A percentile compares a stretch with the other conserved stretches of the same genome.
Evolutionary conservation across 2,113 vertebrate species (phyloP).

Genomic region (Neodontobutis hainanensis): DNA sequence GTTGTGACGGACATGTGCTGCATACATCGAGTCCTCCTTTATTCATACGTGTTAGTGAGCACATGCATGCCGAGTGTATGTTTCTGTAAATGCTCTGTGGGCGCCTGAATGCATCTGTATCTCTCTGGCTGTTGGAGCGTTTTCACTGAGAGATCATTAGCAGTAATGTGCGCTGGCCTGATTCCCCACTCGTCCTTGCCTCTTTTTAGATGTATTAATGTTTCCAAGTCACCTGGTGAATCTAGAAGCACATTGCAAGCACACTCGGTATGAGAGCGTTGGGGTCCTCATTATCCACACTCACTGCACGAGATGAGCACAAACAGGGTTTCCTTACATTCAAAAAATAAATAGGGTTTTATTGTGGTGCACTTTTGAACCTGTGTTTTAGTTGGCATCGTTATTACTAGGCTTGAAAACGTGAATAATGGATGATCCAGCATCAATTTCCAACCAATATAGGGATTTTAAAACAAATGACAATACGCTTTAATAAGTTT

Average conservation of each 20-base stretch:
- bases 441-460: not conserved
- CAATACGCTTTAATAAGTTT: too few relatives aligned
- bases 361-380: conserved; percentile 28
- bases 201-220: conserved; percentile 47
- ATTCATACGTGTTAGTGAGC: not conserved
- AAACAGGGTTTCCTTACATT: not conserved
- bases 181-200: conserved; percentile 32
- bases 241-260: conserved; percentile 52
- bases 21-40: not conserved
- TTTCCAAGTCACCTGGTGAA: conserved; percentile 58
- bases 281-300: conserved; percentile 35
- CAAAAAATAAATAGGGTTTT: conserved; percentile 12
- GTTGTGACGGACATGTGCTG: too few relatives aligned
- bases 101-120: not conserved
- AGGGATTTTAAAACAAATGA: too few relatives aligned
- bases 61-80: not conserved
- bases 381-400: not conserved
- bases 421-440: not conserved
- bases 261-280: conserved; percentile 17
- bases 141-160: conserved; percentile 52
- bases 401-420: not conserved
- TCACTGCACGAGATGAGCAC: conserved; percentile 16
- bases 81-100: not conserved
- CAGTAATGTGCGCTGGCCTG: conserved; percentile 49
- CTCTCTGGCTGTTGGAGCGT: conserved; percentile 4